Evolutionary conservation across 2,113 vertebrate species (phyloP).

Genomic region (Lagopus leucura): DNA sequence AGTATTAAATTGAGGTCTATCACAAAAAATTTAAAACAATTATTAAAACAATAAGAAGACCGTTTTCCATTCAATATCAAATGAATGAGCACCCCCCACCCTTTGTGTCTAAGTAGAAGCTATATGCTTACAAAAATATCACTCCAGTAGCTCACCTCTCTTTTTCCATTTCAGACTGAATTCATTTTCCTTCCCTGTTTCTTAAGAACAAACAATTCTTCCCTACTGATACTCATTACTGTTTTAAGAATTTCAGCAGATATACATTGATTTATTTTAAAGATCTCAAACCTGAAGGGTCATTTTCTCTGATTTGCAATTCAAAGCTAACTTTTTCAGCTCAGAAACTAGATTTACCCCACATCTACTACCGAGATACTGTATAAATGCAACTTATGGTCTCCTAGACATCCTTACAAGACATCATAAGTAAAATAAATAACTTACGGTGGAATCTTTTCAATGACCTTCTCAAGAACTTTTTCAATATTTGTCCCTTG

Average conservation of each 20-base stretch:
- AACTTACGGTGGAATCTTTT: slow-evolving; percentile 93
- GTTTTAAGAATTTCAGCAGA: not conserved
- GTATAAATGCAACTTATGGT: not conserved
- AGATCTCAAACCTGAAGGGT: not conserved
- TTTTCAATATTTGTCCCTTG: slow-evolving; percentile 90
- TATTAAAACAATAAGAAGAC: not conserved
- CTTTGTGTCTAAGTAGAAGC: not conserved
- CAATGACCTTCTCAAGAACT: slow-evolving; percentile 88
- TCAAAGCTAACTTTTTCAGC: not conserved
- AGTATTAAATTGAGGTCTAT: slow-evolving; percentile 80
- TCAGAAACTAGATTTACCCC: not conserved
- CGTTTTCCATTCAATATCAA: not conserved
- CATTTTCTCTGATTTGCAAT: not conserved
- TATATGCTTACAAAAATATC: not conserved
- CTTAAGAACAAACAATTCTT: not conserved
- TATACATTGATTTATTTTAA: not conserved
- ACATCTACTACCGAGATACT: not conserved
- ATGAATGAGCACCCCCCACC: fast-evolving
- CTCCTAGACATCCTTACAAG: not conserved
- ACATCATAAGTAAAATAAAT: not conserved
- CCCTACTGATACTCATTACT: not conserved
- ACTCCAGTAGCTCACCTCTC: not conserved
- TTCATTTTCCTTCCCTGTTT: not conserved
- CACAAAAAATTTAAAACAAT: not conserved
- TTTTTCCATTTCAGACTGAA: not conserved